Base-by-base conservation (phyloP, 1,140 invertebrate species). In the Saccostrea cuccullata region DNA sequence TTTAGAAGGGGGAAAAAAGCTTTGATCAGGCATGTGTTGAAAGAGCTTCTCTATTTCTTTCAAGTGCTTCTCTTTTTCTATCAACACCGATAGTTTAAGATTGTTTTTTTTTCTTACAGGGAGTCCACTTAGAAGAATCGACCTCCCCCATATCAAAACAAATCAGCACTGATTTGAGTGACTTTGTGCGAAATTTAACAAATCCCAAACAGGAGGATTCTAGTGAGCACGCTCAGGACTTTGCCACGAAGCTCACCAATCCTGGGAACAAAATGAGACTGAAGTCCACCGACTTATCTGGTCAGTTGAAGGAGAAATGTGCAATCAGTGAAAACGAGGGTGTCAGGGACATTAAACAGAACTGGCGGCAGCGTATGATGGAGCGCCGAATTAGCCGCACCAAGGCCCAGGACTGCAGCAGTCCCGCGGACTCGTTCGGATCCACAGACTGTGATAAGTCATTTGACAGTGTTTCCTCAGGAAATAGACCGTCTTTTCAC, bases 61-160 rank as follows among this genome's bases (percentile, higher is more conserved):
- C 47, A 47, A 47, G 47, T 47, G 47, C 26, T 77, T 36, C 23
- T 73, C 58, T 64, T 64, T 36, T 77, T 77, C 30, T 77, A 30
- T 30, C 70, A 77, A 11, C 30, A 36, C 70, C 23, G 30, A 77
- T 77, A 77, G 70, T 77, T 77, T 36, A 36, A 77, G 86, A 30
- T 86, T 84, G 60, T 82, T 77, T 88, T 56, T 86, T 36, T 36
- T 40, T 73, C 55, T 87, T 87, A 0, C 67, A 90, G 90, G 90
- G 88, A 55, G 90, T 90, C 9, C 88, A 90, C 55, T 82, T 90
- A 82, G 90, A 90, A n/a, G 90, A 90, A 82, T 84, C 88, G 1
- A 84, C 88, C 47, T 85, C 88, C 30, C 85, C 89, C 20, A 84
- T 85, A 36, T 86, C 60, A 23, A 88, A 88, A 87, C 86, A 87